These are phyloP conservation scores for Eulithis testata DNA, from an alignment of 2,888 invertebrate genomes.

Conservation along the genomic window DNA sequence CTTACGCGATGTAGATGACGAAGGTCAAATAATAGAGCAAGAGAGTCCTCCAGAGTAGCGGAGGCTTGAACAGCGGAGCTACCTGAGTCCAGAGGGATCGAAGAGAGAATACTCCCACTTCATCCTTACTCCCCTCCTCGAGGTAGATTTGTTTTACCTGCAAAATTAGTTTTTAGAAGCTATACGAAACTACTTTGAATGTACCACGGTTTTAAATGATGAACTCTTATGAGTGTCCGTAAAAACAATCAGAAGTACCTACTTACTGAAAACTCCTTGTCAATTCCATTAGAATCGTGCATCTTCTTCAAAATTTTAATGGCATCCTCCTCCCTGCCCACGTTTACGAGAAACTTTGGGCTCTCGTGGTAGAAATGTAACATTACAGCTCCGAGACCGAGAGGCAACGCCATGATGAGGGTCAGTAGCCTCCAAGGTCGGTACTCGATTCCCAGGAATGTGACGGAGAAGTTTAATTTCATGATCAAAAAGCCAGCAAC, in stretches of 20 bases:
- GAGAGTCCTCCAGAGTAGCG: conserved; percentile 78
- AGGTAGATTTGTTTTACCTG: conserved; percentile 65
- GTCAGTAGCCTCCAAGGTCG: conserved; percentile 75
- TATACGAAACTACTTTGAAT: too few relatives aligned
- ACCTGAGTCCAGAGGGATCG: conserved; percentile 83
- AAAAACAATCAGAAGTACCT: neutral
- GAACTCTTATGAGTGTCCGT: too few relatives aligned
- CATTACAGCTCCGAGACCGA: conserved; percentile 84
- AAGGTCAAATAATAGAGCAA: conserved; percentile 85
- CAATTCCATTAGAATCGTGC: conserved; percentile 81
- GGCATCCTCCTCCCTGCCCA: conserved; percentile 86
- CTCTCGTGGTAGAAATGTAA: conserved; percentile 88
- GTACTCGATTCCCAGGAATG: conserved; percentile 61
- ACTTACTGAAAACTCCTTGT: conserved; percentile 65
- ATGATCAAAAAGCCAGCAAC: conserved; percentile 71
- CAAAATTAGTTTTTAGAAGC: conserved; percentile 4
- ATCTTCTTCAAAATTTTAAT: conserved; percentile 84
- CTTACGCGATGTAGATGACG: conserved; percentile 87
- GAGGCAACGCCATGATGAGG: conserved; percentile 84
- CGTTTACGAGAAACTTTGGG: conserved; percentile 89
- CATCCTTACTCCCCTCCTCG: conserved; percentile 64
- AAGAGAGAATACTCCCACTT: conserved; percentile 67
- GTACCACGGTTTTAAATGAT: too few relatives aligned
- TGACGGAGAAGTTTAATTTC: conserved; percentile 66
- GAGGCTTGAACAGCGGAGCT: conserved; percentile 81